Base-by-base conservation (phyloP, 2,113 vertebrate genomes). In the Anthoscopus minutus region DNA sequence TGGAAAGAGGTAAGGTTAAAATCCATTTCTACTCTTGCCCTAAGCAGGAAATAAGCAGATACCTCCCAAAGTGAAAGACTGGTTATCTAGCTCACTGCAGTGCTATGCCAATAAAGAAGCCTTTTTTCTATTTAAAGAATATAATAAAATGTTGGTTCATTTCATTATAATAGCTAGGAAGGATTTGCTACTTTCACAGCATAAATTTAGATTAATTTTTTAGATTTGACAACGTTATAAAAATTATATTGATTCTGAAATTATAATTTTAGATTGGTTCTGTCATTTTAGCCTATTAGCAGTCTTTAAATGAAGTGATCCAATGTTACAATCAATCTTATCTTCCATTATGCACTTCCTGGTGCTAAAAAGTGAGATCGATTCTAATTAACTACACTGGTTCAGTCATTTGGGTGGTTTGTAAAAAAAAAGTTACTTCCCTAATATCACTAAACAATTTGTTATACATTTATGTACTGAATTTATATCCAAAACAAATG, bases 261-360 rank as follows among this genome's bases (percentile, higher is more conserved):
- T 97, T 97, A 95, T 96, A 97, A 97, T 97, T 97, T 97, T 94
- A 96, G 93, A 97, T 97, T 97, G 95, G 95, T 91, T 97, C 94
- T 96, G 94, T 97, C 96, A 95, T 97, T 95, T 96, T 95, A 95
- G 92, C 90, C 94, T 96, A 97, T 97, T 97, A 97, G 95, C 87
- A 94, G 92, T 90, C 96, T 96, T 97, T 97, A 97, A 97, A 97
- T 97, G 95, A 97, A 97, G 96, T 97, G 94, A 97, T 97, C 77
- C 94, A 94, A 94, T 76, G 92, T 96, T 96, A 95, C 88, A 97
- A 97, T 97, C 96, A 96, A 98, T 96, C 97, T 97, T 96, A 96
- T 96, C 94, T 96, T 97, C 89, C 93, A 97, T 96, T 96, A 96
- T 91, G 93, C 89, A 97, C 96, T 97, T 97, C 94, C 96, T 96